Evolutionary conservation across 2,888 invertebrate genomes (phyloP).

Genomic region (Drosophila borealis): DNA sequence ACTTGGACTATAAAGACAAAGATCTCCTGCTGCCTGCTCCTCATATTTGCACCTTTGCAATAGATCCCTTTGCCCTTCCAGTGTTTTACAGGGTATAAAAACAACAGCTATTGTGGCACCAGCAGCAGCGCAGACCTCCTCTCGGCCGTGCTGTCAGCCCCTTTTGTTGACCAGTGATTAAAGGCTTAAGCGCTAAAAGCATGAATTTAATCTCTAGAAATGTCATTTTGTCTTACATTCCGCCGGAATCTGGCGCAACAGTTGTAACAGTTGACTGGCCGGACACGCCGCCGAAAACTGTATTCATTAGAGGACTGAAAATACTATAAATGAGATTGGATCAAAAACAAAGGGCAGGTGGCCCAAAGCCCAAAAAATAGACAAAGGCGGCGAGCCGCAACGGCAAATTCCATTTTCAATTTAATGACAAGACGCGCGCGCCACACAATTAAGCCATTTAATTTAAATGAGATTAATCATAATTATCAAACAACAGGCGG

Average conservation of each 20-base stretch:
- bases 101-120: slow-evolving; percentile 9
- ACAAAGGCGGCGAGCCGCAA: slow-evolving; percentile 23
- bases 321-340: slow-evolving; percentile 23
- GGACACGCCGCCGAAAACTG: slow-evolving; percentile 5
- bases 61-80: not conserved
- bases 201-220: slow-evolving; percentile 71
- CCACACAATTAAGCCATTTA: slow-evolving; percentile 78
- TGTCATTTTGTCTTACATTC: slow-evolving; percentile 55
- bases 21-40: too few relatives aligned
- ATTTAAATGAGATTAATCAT: slow-evolving; percentile 82
- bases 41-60: not conserved
- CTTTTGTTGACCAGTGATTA: slow-evolving; percentile 58
- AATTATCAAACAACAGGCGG: slow-evolving; percentile 66
- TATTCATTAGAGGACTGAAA: slow-evolving; percentile 34
- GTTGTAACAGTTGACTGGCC: slow-evolving; percentile 8
- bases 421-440: slow-evolving; percentile 76
- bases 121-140: slow-evolving; percentile 18
- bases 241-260: slow-evolving; percentile 41
- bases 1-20: too few relatives aligned
- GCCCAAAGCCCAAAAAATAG: not conserved
- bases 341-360: slow-evolving; percentile 5
- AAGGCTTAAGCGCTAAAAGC: slow-evolving; percentile 76
- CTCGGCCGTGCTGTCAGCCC: slow-evolving; percentile 7
- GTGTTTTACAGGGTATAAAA: not conserved
- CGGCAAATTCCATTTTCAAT: slow-evolving; percentile 65